Percentiles rank a stretch among this genome's conserved stretches.
Conservation (phyloP, 92 coral and sea anemone genomes). For the Actinernus sp. region DNA sequence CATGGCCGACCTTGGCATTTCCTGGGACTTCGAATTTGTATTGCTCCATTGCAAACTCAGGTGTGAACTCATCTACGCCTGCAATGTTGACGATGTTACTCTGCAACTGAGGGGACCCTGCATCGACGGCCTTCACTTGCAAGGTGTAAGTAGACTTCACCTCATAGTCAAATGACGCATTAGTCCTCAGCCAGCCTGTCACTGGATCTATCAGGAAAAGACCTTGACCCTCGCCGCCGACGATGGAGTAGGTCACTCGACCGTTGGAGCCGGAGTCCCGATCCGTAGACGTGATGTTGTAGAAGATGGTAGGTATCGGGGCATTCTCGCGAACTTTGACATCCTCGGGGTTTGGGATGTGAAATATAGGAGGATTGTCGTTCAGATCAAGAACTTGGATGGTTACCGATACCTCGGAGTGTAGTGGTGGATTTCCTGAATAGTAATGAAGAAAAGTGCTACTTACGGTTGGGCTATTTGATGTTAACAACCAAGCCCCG, state of each 20-base stretch:
- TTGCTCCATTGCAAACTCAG: conserved; percentile 45
- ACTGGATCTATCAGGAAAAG: conserved; percentile 62
- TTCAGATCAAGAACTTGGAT: conserved; percentile 80
- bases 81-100: conserved; percentile 57
- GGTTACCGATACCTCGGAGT: conserved; percentile 58
- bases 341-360: conserved; percentile 59
- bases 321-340: conserved; percentile 78
- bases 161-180: conserved; percentile 83
- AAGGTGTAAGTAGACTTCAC: conserved; percentile 42
- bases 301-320: conserved; percentile 47
- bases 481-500: too few species aligned
- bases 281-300: conserved; percentile 76
- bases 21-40: conserved; percentile 83
- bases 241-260: conserved; percentile 66
- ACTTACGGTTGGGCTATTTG: too few species aligned
- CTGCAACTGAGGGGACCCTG: conserved; percentile 66
- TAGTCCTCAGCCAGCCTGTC: conserved; percentile 75
- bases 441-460: too few species aligned
- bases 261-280: conserved; percentile 83
- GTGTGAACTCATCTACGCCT: conserved; percentile 84
- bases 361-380: conserved; percentile 88
- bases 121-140: conserved; percentile 70
- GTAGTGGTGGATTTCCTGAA: conserved; percentile 70
- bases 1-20: conserved; percentile 75
- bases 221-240: conserved; percentile 82